Percentiles rank a stretch among this genome's conserved stretches.
phyloP scores from a whole-genome alignment of 2,888 invertebrate species.

The Mythimna pallens region DNA sequence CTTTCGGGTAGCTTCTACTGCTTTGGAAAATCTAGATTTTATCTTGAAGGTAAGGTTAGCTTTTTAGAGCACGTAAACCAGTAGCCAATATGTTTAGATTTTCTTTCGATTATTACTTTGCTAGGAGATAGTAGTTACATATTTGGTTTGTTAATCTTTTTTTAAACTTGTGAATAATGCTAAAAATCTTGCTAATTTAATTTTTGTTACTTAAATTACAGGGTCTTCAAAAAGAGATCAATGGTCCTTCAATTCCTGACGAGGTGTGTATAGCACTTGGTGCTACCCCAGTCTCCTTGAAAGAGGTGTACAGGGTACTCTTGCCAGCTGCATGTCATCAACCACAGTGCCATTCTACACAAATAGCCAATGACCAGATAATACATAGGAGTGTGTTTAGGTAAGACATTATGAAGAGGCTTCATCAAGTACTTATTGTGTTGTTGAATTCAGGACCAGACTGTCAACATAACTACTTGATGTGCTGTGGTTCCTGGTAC shows the following conservation, averaged over 20 bases:
- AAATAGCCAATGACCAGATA: slow-evolving; percentile 84
- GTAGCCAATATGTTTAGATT: background rate
- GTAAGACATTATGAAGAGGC: slow-evolving; percentile 67
- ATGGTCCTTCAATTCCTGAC: slow-evolving; percentile 80
- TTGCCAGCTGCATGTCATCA: slow-evolving; percentile 82
- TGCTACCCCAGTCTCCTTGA: slow-evolving; percentile 82
- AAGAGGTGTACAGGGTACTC: slow-evolving; percentile 84
- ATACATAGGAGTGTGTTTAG: slow-evolving; percentile 83
- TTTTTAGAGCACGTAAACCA: background rate
- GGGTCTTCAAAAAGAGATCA: slow-evolving; percentile 84
- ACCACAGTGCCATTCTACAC: slow-evolving; percentile 82
- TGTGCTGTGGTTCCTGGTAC: background rate
- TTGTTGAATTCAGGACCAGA: background rate
- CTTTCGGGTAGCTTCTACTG: slow-evolving; percentile 82
- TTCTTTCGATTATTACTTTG: background rate
- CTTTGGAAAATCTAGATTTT: slow-evolving; percentile 85
- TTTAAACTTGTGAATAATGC: background rate
- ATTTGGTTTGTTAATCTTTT: background rate
- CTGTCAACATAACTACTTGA: background rate
- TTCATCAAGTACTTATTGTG: background rate
- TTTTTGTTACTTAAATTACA: slow-evolving; percentile 72
- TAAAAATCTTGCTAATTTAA: slow-evolving; percentile 1
- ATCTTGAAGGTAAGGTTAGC: slow-evolving; percentile 79
- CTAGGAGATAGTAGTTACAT: background rate
- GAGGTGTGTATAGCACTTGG: slow-evolving; percentile 86